phyloP scores from a whole-genome alignment of 2,888 invertebrate genomes.

The Ectropis crepuscularia region DNA sequence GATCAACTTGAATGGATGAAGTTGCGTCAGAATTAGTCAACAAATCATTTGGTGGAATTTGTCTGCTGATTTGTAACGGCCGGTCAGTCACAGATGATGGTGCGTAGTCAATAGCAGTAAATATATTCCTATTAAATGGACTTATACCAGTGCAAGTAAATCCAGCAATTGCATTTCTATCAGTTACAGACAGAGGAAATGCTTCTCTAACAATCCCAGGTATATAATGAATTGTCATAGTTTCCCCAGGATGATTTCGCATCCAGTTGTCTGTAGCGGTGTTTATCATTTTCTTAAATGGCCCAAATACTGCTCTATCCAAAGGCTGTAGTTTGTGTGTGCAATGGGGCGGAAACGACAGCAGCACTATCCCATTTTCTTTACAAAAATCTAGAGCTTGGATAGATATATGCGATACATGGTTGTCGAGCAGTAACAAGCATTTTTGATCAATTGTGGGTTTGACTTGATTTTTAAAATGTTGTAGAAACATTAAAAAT shows the following conservation, averaged over 20 bases:
- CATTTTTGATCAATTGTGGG: constrained; percentile 38
- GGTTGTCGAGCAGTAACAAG: constrained; percentile 48
- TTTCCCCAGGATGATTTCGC: constrained; percentile 46
- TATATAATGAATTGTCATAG: constrained; percentile 52
- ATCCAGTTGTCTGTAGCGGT: constrained; percentile 47
- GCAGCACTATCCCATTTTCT: no score
- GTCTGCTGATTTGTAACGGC: constrained; percentile 23
- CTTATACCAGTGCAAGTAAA: constrained; percentile 45
- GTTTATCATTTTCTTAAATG: constrained; percentile 48
- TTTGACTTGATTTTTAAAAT: constrained; percentile 42
- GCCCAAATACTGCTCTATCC: constrained; percentile 46
- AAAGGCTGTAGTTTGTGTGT: constrained; percentile 50
- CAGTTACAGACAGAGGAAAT: constrained; percentile 45
- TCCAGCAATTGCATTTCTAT: constrained; percentile 43
- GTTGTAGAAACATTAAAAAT: constrained; percentile 46
- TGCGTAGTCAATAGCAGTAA: constrained; percentile 45
- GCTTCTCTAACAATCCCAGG: constrained; percentile 42
- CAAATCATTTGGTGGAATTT: no score
- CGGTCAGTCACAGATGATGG: constrained; percentile 49
- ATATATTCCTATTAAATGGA: constrained; percentile 46
- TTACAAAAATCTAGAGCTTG: no score
- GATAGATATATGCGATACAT: constrained; percentile 45
- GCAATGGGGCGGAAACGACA: no score
- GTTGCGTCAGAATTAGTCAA: no score
- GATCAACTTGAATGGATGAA: constrained; percentile 3